Percentiles rank a stretch among this genome's conserved stretches.
phyloP scores from a whole-genome alignment of 2,888 invertebrate species.

The Monopis laevigella region DNA sequence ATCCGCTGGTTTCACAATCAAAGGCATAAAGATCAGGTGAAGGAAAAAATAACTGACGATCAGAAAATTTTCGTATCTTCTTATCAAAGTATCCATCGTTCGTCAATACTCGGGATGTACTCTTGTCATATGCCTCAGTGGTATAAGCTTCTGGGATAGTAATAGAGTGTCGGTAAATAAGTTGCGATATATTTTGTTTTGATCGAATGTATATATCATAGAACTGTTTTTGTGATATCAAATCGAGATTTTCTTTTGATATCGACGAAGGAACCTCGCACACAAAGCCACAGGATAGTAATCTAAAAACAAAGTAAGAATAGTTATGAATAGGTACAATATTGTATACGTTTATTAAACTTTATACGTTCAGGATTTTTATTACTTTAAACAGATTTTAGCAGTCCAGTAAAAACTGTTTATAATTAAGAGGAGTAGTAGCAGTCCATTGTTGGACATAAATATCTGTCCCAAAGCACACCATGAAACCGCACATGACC shows the following conservation, averaged over 20 bases:
- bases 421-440: too few relatives aligned
- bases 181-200: conserved; percentile 34
- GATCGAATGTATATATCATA: conserved; percentile 66
- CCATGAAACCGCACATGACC: too few relatives aligned
- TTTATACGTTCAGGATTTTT: too few relatives aligned
- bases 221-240: conserved; percentile 53
- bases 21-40: conserved; percentile 60
- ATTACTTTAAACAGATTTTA: too few relatives aligned
- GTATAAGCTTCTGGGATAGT: conserved; percentile 26
- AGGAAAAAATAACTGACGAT: conserved; percentile 69
- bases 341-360: too few relatives aligned
- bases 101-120: conserved; percentile 59
- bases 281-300: conserved; percentile 68
- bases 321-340: too few relatives aligned
- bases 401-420: too few relatives aligned
- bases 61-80: conserved; percentile 65
- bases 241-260: conserved; percentile 46
- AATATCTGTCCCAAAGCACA: too few relatives aligned
- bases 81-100: conserved; percentile 68
- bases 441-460: too few relatives aligned
- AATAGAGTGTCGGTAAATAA: conserved; percentile 51
- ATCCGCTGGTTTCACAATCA: conserved; percentile 37
- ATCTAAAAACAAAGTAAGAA: conserved; percentile 27
- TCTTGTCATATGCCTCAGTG: conserved; percentile 47
- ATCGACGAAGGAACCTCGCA: conserved; percentile 57